These are phyloP conservation scores for Megaceryle torquata DNA, from an alignment of 2,113 vertebrate genomes.

Conservation along the genomic window DNA sequence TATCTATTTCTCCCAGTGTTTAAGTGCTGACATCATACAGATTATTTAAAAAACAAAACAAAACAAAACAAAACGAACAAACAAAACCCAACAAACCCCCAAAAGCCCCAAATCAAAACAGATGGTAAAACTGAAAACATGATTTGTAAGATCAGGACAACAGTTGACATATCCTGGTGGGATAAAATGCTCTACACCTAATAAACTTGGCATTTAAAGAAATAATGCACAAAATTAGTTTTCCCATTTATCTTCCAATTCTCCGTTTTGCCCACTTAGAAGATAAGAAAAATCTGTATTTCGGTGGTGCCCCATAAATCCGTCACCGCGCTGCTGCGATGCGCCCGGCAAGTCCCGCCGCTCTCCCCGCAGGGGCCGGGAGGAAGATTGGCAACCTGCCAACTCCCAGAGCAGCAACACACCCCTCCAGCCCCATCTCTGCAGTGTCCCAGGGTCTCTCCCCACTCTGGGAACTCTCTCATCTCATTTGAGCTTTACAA, in stretches of 20 bases:
- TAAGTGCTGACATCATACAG: background rate
- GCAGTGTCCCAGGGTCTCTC: background rate
- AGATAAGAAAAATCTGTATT: background rate
- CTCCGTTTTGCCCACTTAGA: background rate
- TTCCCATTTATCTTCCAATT: background rate
- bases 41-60: background rate
- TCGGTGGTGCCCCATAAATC: background rate
- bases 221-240: background rate
- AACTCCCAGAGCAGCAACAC: background rate
- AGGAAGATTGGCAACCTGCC: background rate
- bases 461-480: background rate
- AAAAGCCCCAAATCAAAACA: background rate
- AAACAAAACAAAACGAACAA: background rate
- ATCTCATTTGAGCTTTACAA: constrained; percentile 49
- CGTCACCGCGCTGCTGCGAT: rapidly evolving
- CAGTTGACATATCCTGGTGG: background rate
- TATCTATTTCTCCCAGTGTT: background rate
- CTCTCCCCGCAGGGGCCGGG: rapidly evolving
- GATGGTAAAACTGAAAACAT: background rate
- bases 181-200: background rate
- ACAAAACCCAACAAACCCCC: background rate
- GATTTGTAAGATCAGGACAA: background rate
- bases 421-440: background rate
- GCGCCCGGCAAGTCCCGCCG: background rate
- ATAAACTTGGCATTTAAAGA: background rate